Evolutionary conservation across 2,888 invertebrate genomes (phyloP).

Genomic region (Allacma fusca): DNA sequence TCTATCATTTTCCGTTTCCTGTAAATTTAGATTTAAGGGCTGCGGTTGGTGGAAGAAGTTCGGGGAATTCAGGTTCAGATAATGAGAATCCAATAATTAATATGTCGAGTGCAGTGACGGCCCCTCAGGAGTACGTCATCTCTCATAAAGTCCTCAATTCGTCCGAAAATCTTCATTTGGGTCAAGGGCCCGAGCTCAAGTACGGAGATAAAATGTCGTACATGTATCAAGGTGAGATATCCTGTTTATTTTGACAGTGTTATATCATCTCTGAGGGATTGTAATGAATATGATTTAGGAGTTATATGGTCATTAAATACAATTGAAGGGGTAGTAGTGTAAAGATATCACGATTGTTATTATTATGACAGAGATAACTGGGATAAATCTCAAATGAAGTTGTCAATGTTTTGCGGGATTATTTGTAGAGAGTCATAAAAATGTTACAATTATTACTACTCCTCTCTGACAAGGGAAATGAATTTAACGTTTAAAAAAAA

Average conservation of each 20-base stretch:
- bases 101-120: constrained; percentile 44
- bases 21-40: constrained; percentile 41
- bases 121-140: constrained; percentile 48
- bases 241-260: neutral
- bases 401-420: neutral
- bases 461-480: neutral
- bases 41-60: constrained; percentile 45
- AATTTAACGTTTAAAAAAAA: neutral
- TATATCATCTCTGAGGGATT: neutral
- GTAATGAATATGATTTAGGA: too few relatives aligned
- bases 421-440: neutral
- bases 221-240: constrained; percentile 56
- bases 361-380: neutral
- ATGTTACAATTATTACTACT: neutral
- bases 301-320: too few relatives aligned
- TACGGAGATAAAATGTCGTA: constrained; percentile 55
- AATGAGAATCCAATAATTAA: constrained; percentile 59
- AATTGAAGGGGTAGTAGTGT: too few relatives aligned
- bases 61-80: constrained; percentile 59
- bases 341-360: neutral
- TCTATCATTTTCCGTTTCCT: neutral
- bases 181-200: constrained; percentile 51
- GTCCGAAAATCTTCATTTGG: constrained; percentile 50
- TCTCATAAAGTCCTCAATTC: constrained; percentile 58
- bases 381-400: neutral